Conservation (phyloP, 1,140 invertebrate genomes). For the Diploscapter pachys region DNA sequence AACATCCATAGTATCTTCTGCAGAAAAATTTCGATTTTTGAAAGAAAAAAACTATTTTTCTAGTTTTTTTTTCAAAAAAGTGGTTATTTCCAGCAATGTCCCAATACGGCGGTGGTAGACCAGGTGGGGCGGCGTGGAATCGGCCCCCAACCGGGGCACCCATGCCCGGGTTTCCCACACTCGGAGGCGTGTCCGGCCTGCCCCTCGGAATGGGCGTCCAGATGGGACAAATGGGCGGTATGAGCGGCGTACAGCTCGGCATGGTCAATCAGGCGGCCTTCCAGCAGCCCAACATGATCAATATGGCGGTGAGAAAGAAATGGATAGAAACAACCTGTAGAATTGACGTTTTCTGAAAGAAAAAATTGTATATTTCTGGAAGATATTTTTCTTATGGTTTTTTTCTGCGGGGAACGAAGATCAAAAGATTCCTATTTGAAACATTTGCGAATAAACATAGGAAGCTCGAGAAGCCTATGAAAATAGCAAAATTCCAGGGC, state of each 20-base stretch:
- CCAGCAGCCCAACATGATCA: conserved; percentile 16
- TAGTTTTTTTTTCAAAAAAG: not conserved
- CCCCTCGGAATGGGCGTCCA: too few relatives aligned
- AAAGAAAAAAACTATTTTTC: not conserved
- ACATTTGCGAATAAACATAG: too few relatives aligned
- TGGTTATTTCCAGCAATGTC: conserved; percentile 5
- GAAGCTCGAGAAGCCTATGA: too few relatives aligned
- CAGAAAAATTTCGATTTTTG: too few relatives aligned
- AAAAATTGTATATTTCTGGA: conserved; percentile 4
- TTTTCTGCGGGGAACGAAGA: too few relatives aligned
- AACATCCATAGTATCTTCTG: too few relatives aligned
- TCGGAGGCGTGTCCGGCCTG: conserved; percentile 12
- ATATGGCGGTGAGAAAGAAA: conserved; percentile 13
- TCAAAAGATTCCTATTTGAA: too few relatives aligned
- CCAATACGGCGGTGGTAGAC: conserved; percentile 22
- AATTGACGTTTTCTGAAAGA: not conserved
- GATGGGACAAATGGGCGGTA: conserved; percentile 6
- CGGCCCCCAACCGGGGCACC: conserved; percentile 5
- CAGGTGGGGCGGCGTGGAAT: conserved; percentile 10
- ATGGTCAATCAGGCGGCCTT: conserved; percentile 29
- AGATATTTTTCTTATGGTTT: not conserved
- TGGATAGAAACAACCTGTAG: not conserved
- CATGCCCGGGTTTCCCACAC: conserved; percentile 11
- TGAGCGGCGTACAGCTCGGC: conserved; percentile 25
- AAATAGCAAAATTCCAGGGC: too few relatives aligned